A percentile compares a stretch with the other conserved stretches of the same genome.
phyloP scores from a whole-genome alignment of 2,888 invertebrate genomes.

The Stictocephala bisonia region DNA sequence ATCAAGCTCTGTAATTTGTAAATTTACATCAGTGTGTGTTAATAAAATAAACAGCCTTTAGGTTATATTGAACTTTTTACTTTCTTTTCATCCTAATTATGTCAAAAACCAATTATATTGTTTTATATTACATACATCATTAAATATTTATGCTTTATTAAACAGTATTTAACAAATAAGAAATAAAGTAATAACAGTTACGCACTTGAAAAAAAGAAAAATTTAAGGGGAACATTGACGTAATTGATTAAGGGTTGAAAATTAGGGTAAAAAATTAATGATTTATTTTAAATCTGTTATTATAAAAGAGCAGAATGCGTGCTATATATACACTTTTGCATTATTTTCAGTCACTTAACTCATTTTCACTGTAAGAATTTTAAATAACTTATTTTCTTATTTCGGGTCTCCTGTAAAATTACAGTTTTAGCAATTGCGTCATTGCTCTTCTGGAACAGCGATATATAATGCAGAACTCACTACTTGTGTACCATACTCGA shows the following conservation, averaged over 20 bases:
- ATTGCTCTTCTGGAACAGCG: slow-evolving; percentile 6
- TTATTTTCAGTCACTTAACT: slow-evolving; percentile 5
- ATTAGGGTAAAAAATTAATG: background rate
- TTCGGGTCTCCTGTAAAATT: slow-evolving; percentile 2
- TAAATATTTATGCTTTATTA: background rate
- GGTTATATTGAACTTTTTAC: background rate
- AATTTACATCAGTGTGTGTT: background rate
- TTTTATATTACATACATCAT: background rate
- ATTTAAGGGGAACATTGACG: slow-evolving; percentile 14
- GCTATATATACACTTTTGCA: background rate
- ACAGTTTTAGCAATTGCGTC: slow-evolving; percentile 1
- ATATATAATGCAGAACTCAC: too few relatives aligned
- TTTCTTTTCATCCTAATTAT: background rate
- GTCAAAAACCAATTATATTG: background rate
- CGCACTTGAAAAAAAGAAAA: background rate
- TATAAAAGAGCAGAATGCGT: background rate
- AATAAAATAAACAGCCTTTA: background rate
- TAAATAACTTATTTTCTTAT: background rate
- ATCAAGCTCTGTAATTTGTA: background rate
- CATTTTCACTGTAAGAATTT: background rate
- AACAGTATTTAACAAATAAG: background rate
- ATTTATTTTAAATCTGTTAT: background rate
- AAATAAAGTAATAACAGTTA: background rate
- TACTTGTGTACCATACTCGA: too few relatives aligned
- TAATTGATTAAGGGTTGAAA: background rate